These are phyloP conservation scores for Megaleporinus macrocephalus DNA, from an alignment of 2,113 vertebrate species.

Conservation along the genomic window DNA sequence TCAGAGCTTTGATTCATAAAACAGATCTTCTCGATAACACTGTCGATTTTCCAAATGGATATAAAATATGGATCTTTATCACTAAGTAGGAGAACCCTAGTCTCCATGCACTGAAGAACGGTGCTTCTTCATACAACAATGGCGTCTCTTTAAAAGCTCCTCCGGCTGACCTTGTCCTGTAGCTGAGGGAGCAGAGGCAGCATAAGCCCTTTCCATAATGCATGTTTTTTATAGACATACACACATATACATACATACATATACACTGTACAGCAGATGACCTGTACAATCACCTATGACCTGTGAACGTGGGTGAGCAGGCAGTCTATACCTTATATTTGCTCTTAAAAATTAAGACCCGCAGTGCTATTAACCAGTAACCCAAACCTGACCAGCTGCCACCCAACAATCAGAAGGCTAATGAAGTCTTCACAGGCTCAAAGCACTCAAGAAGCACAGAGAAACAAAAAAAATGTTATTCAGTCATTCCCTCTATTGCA, in stretches of 20 bases:
- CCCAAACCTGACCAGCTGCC: constrained; percentile 9
- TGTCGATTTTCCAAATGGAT: too few relatives aligned
- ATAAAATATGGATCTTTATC: neutral
- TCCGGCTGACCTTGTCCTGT: neutral
- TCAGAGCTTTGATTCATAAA: too few relatives aligned
- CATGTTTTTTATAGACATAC: constrained; percentile 60
- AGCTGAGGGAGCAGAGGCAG: constrained; percentile 19
- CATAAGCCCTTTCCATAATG: constrained; percentile 61
- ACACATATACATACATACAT: constrained; percentile 31
- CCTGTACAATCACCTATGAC: constrained; percentile 7
- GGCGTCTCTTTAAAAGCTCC: neutral
- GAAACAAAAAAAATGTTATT: neutral
- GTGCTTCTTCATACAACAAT: neutral
- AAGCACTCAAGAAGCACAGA: constrained; percentile 17
- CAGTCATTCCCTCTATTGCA: neutral
- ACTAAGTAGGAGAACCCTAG: too few relatives aligned
- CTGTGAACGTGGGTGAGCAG: neutral
- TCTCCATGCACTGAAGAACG: neutral
- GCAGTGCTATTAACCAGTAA: constrained; percentile 29
- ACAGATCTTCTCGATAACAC: too few relatives aligned
- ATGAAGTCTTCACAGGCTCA: constrained; percentile 20
- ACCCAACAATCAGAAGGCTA: constrained; percentile 19
- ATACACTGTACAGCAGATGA: neutral
- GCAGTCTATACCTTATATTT: constrained; percentile 11
- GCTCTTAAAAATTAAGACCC: neutral